Evolutionary conservation across 2,888 invertebrate species (phyloP).

Genomic region (Microplitis deprimator): DNA sequence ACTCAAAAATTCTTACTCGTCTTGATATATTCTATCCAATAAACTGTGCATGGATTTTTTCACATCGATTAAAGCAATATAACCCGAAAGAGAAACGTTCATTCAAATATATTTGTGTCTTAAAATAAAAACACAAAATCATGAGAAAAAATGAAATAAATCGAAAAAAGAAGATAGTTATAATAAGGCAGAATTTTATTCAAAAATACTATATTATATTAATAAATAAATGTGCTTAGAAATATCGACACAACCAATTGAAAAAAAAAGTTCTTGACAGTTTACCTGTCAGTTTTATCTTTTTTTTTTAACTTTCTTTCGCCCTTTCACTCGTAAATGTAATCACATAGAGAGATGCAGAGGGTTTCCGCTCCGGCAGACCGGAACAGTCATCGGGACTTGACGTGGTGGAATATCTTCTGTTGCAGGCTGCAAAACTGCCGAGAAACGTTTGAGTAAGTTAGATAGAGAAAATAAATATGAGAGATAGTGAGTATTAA

Average conservation of each 20-base stretch:
- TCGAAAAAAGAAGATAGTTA: not conserved
- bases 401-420: constrained; percentile 20
- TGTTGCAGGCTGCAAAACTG: constrained; percentile 20
- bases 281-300: constrained; percentile 30
- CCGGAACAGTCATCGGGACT: constrained; percentile 23
- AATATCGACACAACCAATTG: constrained; percentile 21
- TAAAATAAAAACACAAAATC: not conserved
- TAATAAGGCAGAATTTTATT: not conserved
- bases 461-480: constrained; percentile 18
- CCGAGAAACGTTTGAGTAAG: not conserved
- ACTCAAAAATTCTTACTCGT: constrained; percentile 7
- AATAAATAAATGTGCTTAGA: constrained; percentile 12
- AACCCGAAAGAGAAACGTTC: no score
- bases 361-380: constrained; percentile 24
- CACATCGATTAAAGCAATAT: not conserved
- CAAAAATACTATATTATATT: not conserved
- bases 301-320: constrained; percentile 6
- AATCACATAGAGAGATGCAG: constrained; percentile 19
- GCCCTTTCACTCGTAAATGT: constrained; percentile 42
- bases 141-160: not conserved
- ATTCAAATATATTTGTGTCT: not conserved
- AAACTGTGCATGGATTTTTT: constrained; percentile 5
- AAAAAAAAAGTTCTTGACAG: constrained; percentile 6
- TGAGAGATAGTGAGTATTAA: not conserved
- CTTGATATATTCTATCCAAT: constrained; percentile 17